Conservation (phyloP, 1,140 invertebrate genomes). For the Drosophila oshimai region DNA sequence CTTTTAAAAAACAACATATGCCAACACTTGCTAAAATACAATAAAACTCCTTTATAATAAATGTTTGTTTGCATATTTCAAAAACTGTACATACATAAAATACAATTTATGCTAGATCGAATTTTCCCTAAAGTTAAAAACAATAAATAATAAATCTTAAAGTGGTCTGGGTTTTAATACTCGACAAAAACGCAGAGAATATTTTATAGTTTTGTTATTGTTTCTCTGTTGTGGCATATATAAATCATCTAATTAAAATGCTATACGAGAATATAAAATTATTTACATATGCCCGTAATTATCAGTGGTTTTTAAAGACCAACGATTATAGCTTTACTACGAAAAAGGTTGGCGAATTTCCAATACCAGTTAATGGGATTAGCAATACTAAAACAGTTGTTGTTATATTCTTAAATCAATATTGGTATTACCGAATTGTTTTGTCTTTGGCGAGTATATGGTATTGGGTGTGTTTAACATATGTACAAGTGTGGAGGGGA, state of each 20-base stretch:
- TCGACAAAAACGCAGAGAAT: background rate
- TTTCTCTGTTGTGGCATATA: too few relatives aligned
- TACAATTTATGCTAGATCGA: background rate
- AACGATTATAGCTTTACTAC: conserved; percentile 6
- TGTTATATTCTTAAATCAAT: background rate
- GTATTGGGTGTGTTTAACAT: conserved; percentile 29
- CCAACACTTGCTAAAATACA: background rate
- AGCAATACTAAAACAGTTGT: conserved; percentile 7
- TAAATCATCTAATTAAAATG: background rate
- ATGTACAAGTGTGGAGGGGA: conserved; percentile 39
- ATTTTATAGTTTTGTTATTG: too few relatives aligned
- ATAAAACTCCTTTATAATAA: too few relatives aligned
- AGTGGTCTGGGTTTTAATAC: background rate
- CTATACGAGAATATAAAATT: background rate
- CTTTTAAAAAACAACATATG: too few relatives aligned
- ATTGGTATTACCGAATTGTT: background rate
- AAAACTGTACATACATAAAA: too few relatives aligned
- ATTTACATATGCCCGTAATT: background rate
- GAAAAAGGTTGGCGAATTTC: conserved; percentile 12
- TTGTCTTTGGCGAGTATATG: background rate
- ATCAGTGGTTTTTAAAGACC: background rate
- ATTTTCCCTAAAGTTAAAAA: background rate
- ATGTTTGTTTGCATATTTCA: background rate
- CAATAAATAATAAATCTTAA: background rate
- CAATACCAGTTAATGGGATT: conserved; percentile 5